phyloP scores from a whole-genome alignment of 2,113 vertebrate genomes.

The Pelecanus crispus region DNA sequence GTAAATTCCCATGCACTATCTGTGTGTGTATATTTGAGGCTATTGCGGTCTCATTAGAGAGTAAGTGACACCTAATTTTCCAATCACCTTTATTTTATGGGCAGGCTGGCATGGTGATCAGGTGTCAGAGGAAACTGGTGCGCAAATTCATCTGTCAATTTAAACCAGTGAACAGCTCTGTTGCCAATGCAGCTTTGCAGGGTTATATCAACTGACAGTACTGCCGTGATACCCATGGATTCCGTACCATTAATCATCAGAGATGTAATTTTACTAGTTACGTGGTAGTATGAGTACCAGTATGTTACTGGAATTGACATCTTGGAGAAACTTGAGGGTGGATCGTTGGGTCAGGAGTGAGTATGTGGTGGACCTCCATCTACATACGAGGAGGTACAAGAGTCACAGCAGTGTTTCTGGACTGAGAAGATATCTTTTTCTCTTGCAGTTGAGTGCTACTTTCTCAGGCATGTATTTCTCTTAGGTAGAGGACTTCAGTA shows the following conservation, averaged over 20 bases:
- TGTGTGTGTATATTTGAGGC: not conserved
- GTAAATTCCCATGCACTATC: not conserved
- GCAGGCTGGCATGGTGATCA: not conserved
- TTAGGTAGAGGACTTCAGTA: not conserved
- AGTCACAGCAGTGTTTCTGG: not conserved
- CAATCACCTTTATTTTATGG: not conserved
- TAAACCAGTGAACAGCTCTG: not conserved
- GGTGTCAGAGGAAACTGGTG: not conserved
- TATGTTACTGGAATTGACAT: not conserved
- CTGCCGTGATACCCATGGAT: rapidly evolving
- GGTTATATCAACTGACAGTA: not conserved
- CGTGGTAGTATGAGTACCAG: not conserved
- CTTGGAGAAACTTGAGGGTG: not conserved
- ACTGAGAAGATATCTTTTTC: not conserved
- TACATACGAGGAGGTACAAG: not conserved
- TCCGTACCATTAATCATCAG: not conserved
- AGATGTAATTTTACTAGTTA: not conserved
- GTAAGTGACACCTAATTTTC: not conserved
- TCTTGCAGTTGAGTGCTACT: not conserved
- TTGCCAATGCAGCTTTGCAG: not conserved
- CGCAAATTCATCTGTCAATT: not conserved
- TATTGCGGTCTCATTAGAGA: not conserved
- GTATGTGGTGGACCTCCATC: not conserved
- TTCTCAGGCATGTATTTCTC: not conserved
- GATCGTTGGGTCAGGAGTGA: not conserved